These are phyloP conservation scores for Falco rusticolus DNA, from an alignment of 2,797 vertebrate genomes.

Conservation along the genomic window DNA sequence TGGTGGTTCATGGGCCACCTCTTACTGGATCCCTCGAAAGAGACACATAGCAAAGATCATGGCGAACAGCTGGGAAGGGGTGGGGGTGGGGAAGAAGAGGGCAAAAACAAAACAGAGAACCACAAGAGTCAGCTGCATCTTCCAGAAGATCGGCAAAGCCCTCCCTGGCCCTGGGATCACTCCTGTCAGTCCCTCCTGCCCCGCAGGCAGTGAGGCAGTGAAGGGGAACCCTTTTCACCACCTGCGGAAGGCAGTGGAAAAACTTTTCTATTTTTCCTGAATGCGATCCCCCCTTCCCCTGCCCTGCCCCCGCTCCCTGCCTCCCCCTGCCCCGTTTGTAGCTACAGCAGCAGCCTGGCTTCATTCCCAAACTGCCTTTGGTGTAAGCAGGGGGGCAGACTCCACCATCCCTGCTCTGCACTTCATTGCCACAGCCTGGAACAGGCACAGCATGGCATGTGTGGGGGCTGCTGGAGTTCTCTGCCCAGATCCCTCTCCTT, in stretches of 20 bases:
- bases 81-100: background rate
- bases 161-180: no score
- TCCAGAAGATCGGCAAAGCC: background rate
- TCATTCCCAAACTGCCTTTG: background rate
- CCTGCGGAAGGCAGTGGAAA: background rate
- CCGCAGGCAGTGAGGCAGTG: background rate
- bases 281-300: background rate
- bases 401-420: background rate
- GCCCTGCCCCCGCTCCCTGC: no score
- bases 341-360: background rate
- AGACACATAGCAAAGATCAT: constrained; percentile 97
- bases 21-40: constrained; percentile 91
- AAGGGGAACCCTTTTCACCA: background rate
- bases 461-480: background rate
- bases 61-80: constrained; percentile 84
- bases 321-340: no score
- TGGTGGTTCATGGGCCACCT: background rate
- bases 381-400: background rate
- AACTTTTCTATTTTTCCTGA: background rate
- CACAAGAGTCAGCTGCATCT: background rate
- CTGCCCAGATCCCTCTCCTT: background rate
- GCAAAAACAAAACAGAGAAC: constrained; percentile 1
- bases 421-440: no score
- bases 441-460: background rate
- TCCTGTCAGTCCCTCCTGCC: background rate